Percentiles rank a stretch among this genome's conserved stretches.
phyloP scores from a whole-genome alignment of 2,888 invertebrate species.

The Crioceris asparagi region DNA sequence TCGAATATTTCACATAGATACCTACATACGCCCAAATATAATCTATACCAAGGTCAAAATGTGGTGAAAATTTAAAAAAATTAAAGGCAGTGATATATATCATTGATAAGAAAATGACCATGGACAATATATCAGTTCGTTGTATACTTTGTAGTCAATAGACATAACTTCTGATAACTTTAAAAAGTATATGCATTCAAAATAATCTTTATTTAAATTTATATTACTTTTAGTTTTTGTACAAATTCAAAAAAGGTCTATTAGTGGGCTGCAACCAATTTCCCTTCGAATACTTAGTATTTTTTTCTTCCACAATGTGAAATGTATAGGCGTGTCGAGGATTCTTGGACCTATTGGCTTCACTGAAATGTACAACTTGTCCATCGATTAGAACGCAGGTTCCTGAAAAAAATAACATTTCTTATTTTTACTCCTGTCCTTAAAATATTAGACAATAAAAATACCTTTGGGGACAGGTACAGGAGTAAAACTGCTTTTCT shows the following conservation, averaged over 20 bases:
- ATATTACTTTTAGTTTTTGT: slow-evolving; percentile 47
- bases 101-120: too few relatives aligned
- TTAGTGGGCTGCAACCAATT: slow-evolving; percentile 78
- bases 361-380: slow-evolving; percentile 87
- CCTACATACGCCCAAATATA: too few relatives aligned
- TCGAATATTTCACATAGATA: too few relatives aligned
- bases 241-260: slow-evolving; percentile 61
- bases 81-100: too few relatives aligned
- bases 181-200: too few relatives aligned
- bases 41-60: too few relatives aligned
- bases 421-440: neutral
- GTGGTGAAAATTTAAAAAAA: too few relatives aligned
- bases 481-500: slow-evolving; percentile 61
- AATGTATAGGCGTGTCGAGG: slow-evolving; percentile 95
- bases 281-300: slow-evolving; percentile 61
- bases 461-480: slow-evolving; percentile 77
- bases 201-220: too few relatives aligned
- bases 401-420: slow-evolving; percentile 43
- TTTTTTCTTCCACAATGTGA: slow-evolving; percentile 74
- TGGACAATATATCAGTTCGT: too few relatives aligned
- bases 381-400: slow-evolving; percentile 85
- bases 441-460: slow-evolving; percentile 4
- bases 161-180: too few relatives aligned
- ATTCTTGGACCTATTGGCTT: slow-evolving; percentile 66
- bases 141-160: too few relatives aligned